Evolutionary conservation across 1,140 invertebrate genomes (phyloP), one percentile per base, ranked within the genome.

Genomic region (Trinorchestia longiramus): DNA sequence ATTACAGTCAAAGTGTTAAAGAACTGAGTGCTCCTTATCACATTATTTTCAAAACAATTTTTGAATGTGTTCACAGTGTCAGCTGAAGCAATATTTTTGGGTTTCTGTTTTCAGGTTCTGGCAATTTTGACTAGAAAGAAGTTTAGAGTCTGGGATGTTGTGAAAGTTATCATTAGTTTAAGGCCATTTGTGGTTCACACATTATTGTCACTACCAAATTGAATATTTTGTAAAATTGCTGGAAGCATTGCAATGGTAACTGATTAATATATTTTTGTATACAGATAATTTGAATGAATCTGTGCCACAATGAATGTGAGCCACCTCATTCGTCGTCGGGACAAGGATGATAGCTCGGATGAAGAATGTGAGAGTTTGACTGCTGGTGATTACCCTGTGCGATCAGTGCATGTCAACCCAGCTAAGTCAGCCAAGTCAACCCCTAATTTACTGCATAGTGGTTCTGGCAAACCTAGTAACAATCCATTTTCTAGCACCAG

Each of bases 251-350:
- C 47, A 53, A 19, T 53, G 19, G 6, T 77, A 23, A 77, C 36
- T 36, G 15, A 77, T 77, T 36, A 36, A 11, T 3, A 23, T 36
- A 23, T 19, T 77, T 77, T 36, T 28, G 15, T 77, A 28, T 36
- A 77, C 62, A 77, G 62, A 77, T 53, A 28, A 77, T 77, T 3
- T 90, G 88, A 90, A 90, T 90, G 6, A 90, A 42, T 42, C 36
- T 90, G 36, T 90, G 15, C 41, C 88, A 90, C 41, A 90, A 94
- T 94, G 92, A 45, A 94, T 94, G 92, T 94, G 11, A 94, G 92
- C 43, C 92, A 94, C 43, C 40, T 94, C 0, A 94, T 94, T 28
- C 92, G 92, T 47, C 43, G 44, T 0, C 43, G 92, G 43, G 92
- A n/a, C 43, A 47, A 94, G 11, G 92, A 94, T 45, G 92, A 47